phyloP scores from a whole-genome alignment of 2,888 invertebrate genomes.

The Metacarcinus magister region DNA sequence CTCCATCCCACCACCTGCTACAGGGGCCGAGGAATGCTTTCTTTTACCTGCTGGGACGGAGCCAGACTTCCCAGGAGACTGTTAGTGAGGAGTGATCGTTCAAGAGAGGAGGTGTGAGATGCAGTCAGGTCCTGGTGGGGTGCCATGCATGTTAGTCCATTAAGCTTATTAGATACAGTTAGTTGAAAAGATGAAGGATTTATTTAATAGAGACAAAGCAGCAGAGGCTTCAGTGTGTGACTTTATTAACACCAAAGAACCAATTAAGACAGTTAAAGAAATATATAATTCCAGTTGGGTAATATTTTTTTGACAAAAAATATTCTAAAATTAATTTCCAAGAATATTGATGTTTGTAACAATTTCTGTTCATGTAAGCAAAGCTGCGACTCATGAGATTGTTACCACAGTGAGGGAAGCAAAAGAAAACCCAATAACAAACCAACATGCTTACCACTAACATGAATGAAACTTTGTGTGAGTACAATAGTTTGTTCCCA shows the following conservation, averaged over 20 bases:
- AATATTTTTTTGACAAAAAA: background rate
- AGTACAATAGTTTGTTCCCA: background rate
- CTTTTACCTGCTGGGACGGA: constrained; percentile 76
- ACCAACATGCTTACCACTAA: constrained; percentile 7
- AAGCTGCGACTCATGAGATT: background rate
- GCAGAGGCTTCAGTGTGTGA: constrained; percentile 6
- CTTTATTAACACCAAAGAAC: background rate
- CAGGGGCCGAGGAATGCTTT: background rate
- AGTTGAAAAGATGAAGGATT: background rate
- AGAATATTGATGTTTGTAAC: background rate
- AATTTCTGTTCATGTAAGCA: background rate
- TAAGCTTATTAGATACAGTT: background rate
- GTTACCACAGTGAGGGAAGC: background rate
- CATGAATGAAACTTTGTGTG: background rate
- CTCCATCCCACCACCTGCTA: background rate
- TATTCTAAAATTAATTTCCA: background rate
- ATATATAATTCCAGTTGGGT: background rate
- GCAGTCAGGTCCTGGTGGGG: constrained; percentile 73
- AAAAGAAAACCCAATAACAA: background rate
- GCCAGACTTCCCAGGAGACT: constrained; percentile 77
- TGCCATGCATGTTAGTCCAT: constrained; percentile 58
- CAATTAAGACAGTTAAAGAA: background rate
- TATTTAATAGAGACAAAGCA: background rate
- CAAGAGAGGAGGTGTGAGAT: constrained; percentile 74
- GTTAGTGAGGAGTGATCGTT: constrained; percentile 79